Percentiles rank a stretch among this genome's conserved stretches.
Conservation (phyloP, 2,113 vertebrate genomes). For the Cryptomyrus ogoouensis region DNA sequence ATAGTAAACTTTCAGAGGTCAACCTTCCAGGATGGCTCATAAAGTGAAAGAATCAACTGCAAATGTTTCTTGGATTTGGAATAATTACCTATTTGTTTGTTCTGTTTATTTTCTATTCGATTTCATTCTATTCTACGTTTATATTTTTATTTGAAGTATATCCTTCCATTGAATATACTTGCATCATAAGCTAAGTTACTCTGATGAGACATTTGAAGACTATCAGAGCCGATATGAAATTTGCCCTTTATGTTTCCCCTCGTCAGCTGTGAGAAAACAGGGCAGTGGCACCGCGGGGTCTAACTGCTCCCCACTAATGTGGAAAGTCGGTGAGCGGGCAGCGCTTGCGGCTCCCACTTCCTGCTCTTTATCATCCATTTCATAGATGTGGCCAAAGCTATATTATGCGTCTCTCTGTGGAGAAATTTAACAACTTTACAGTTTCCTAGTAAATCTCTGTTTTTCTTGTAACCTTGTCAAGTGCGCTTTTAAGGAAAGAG, state of each 20-base stretch:
- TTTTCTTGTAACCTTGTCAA: slow-evolving; percentile 12
- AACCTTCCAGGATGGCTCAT: neutral
- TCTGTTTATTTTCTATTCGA: neutral
- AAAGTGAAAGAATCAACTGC: neutral
- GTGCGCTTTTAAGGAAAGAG: neutral
- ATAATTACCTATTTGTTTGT: neutral
- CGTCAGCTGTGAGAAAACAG: neutral
- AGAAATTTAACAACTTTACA: slow-evolving; percentile 16
- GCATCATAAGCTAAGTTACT: neutral
- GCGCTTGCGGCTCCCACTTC: neutral
- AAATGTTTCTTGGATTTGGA: neutral
- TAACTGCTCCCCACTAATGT: slow-evolving; percentile 6
- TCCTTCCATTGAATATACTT: neutral
- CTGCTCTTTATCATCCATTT: slow-evolving; percentile 2
- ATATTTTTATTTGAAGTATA: neutral
- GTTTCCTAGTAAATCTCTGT: slow-evolving; percentile 13
- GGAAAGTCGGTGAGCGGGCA: neutral
- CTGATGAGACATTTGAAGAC: neutral
- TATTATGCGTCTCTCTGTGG: slow-evolving; percentile 2
- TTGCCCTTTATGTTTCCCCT: neutral
- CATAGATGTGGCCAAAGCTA: slow-evolving; percentile 4
- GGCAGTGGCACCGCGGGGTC: neutral
- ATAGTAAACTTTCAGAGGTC: neutral
- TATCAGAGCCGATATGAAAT: neutral
- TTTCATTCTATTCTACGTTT: neutral